A percentile compares a stretch with the other conserved stretches of the same genome.
phyloP scores from a whole-genome alignment of 2,797 vertebrate genomes.

The Eulemur rubriventer region DNA sequence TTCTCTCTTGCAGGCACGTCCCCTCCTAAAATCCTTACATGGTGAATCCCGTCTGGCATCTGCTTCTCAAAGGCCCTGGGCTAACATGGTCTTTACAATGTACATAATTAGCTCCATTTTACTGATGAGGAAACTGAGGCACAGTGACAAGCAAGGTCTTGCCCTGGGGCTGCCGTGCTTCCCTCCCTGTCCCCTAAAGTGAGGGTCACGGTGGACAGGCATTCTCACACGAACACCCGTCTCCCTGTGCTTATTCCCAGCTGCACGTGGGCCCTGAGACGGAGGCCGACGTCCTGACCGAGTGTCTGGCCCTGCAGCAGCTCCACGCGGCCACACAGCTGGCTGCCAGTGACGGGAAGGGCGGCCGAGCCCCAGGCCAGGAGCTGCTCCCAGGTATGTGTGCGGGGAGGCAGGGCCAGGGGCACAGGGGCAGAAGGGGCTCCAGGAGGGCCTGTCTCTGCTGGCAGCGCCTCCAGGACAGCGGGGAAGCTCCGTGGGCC shows the following conservation, averaged over 20 bases:
- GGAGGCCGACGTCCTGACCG: conserved; percentile 92
- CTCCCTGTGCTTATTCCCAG: conserved; percentile 81
- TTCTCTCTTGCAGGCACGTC: neutral
- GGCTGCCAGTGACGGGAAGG: conserved; percentile 89
- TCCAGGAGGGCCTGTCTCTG: neutral
- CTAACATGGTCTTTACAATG: rapidly evolving
- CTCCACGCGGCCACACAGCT: conserved; percentile 91
- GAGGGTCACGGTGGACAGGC: neutral
- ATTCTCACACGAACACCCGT: neutral
- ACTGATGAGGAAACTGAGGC: neutral
- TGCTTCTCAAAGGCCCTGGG: neutral
- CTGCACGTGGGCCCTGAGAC: conserved; percentile 91
- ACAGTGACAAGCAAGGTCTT: neutral
- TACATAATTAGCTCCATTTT: neutral
- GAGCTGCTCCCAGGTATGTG: conserved; percentile 94
- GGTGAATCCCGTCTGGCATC: neutral
- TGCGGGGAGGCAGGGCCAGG: neutral
- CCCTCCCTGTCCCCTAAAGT: neutral
- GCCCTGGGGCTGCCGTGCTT: neutral
- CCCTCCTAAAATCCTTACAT: neutral
- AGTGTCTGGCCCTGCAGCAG: conserved; percentile 94
- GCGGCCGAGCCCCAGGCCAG: conserved; percentile 88
- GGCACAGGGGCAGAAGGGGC: neutral
- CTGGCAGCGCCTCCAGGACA: neutral
- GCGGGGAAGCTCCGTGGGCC: rapidly evolving